These are phyloP conservation scores for Oppia nitens DNA, from an alignment of 1,140 invertebrate genomes.

Conservation along the genomic window DNA sequence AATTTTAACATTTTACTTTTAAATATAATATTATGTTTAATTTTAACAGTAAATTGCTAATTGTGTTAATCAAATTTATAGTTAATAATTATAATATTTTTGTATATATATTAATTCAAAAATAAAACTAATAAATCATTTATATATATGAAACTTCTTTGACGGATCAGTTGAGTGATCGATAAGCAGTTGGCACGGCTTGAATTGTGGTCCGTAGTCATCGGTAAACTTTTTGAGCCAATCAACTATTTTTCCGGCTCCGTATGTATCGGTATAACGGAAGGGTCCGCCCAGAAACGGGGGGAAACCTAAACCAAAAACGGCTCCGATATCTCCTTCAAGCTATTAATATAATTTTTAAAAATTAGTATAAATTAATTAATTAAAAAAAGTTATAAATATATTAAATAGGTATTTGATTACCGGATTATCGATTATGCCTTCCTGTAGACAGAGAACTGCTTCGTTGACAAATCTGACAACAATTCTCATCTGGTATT, in stretches of 20 bases:
- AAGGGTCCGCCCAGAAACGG: slow-evolving; percentile 97
- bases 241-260: slow-evolving; percentile 69
- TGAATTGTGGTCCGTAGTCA: slow-evolving; percentile 64
- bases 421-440: slow-evolving; percentile 65
- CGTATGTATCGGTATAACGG: slow-evolving; percentile 84
- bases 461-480: slow-evolving; percentile 94
- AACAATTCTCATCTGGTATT: slow-evolving; percentile 76
- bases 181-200: slow-evolving; percentile 71
- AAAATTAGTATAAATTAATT: slow-evolving; percentile 6
- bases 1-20: too few species aligned
- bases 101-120: too few species aligned
- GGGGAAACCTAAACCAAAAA: slow-evolving; percentile 96
- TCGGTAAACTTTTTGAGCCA: slow-evolving; percentile 71
- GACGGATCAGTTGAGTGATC: slow-evolving; percentile 74
- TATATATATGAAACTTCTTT: slow-evolving; percentile 58
- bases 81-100: too few species aligned
- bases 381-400: slow-evolving; percentile 1
- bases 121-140: too few species aligned
- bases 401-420: background rate
- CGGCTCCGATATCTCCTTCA: slow-evolving; percentile 95
- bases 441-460: slow-evolving; percentile 84
- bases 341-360: slow-evolving; percentile 28
- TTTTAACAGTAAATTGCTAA: too few species aligned
- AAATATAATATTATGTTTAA: too few species aligned
- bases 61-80: too few species aligned